Conservation (phyloP, 2,888 invertebrate species). For the Alitta virens region DNA sequence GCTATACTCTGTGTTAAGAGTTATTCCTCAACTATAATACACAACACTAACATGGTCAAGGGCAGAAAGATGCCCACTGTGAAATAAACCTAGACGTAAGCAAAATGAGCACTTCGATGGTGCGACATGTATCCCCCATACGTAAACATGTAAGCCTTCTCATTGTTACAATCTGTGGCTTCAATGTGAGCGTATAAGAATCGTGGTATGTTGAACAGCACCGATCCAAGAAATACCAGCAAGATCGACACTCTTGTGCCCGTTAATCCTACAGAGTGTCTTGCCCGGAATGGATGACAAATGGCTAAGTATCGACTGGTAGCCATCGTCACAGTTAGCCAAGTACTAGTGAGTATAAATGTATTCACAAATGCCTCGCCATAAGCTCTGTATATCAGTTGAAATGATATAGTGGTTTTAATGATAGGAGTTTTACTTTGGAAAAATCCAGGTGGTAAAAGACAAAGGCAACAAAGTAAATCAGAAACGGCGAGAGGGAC, state of each 20-base stretch:
- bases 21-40: no score
- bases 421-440: slow-evolving; percentile 19
- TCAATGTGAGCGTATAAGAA: slow-evolving; percentile 24
- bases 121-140: background rate
- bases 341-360: slow-evolving; percentile 67
- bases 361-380: slow-evolving; percentile 46
- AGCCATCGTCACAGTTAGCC: slow-evolving; percentile 73
- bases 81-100: slow-evolving; percentile 26
- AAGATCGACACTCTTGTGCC: slow-evolving; percentile 42
- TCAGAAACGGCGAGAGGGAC: slow-evolving; percentile 78
- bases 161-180: slow-evolving; percentile 11
- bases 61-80: slow-evolving; percentile 30
- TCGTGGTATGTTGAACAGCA: slow-evolving; percentile 28
- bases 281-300: slow-evolving; percentile 70
- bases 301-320: slow-evolving; percentile 74
- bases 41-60: slow-evolving; percentile 39
- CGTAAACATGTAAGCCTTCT: slow-evolving; percentile 8
- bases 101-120: background rate
- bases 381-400: slow-evolving; percentile 43
- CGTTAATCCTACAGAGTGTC: slow-evolving; percentile 65
- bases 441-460: slow-evolving; percentile 62
- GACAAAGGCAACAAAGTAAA: slow-evolving; percentile 60
- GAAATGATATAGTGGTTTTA: slow-evolving; percentile 8
- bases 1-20: no score
- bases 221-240: slow-evolving; percentile 23